Conservation (phyloP, 2,888 invertebrate genomes). For the Parnassius glacialis region DNA sequence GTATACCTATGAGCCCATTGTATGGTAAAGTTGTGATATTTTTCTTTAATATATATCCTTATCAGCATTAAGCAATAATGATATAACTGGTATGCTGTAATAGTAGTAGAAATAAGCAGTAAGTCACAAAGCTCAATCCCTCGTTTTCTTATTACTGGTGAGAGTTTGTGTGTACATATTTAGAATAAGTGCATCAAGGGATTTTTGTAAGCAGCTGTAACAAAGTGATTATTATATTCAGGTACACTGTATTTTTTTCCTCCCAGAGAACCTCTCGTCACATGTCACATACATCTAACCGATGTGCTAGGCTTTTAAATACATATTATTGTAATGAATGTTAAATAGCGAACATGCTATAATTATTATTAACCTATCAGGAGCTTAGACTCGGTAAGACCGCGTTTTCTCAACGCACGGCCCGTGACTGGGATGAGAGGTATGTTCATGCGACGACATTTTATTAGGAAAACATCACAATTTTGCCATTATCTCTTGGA, state of each 20-base stretch:
- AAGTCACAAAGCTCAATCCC: constrained; percentile 74
- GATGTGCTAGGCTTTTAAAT: constrained; percentile 44
- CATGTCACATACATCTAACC: constrained; percentile 31
- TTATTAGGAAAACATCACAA: constrained; percentile 77
- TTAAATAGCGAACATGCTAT: constrained; percentile 2
- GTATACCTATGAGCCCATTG: constrained; percentile 64
- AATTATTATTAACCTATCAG: constrained; percentile 18
- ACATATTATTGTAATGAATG: constrained; percentile 24
- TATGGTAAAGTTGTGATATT: constrained; percentile 79
- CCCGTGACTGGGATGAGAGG: neutral
- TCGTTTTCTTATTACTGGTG: constrained; percentile 66
- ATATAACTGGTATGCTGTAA: constrained; percentile 21
- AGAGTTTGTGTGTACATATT: constrained; percentile 78
- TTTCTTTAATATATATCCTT: constrained; percentile 57
- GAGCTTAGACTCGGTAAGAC: constrained; percentile 32
- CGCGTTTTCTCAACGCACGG: constrained; percentile 26
- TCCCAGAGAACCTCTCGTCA: constrained; percentile 33
- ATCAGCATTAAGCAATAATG: constrained; percentile 43
- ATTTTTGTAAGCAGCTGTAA: constrained; percentile 65
- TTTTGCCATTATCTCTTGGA: constrained; percentile 74
- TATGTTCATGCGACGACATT: constrained; percentile 28
- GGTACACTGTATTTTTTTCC: constrained; percentile 44
- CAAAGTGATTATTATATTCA: constrained; percentile 58
- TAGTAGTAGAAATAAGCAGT: constrained; percentile 46
- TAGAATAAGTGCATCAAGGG: constrained; percentile 76